A percentile compares a stretch with the other conserved stretches of the same genome.
These are phyloP conservation scores for Allobates femoralis DNA, from an alignment of 2,797 vertebrate genomes.

Conservation along the genomic window DNA sequence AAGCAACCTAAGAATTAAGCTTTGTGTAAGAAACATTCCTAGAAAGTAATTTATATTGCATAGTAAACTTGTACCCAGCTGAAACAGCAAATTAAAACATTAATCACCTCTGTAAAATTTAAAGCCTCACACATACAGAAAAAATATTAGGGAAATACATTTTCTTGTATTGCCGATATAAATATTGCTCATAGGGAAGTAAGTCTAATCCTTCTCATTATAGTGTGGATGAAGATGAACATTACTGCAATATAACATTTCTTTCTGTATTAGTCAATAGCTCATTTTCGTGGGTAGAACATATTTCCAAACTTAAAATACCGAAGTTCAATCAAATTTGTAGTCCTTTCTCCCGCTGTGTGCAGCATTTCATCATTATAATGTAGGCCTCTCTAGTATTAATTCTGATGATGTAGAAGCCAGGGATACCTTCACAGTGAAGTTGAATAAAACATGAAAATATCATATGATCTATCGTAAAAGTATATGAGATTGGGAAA, in stretches of 20 bases:
- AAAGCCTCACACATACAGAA: constrained; percentile 77
- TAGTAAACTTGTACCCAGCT: constrained; percentile 84
- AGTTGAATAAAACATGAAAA: constrained; percentile 14
- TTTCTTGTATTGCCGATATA: constrained; percentile 85
- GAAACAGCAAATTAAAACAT: constrained; percentile 87
- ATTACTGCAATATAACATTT: constrained; percentile 84
- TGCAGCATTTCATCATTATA: constrained; percentile 65
- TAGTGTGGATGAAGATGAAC: constrained; percentile 82
- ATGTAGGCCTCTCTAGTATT: constrained; percentile 71
- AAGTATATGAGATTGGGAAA: background rate
- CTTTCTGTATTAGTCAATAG: constrained; percentile 85
- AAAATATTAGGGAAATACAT: constrained; percentile 84
- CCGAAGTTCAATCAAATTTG: constrained; percentile 77
- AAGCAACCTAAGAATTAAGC: constrained; percentile 82
- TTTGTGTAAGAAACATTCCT: constrained; percentile 82
- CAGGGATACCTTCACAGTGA: background rate
- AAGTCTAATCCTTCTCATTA: constrained; percentile 85
- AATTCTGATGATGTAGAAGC: constrained; percentile 68
- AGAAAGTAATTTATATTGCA: constrained; percentile 84
- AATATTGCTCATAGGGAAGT: constrained; percentile 82
- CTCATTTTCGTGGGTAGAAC: constrained; percentile 82
- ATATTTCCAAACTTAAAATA: constrained; percentile 81
- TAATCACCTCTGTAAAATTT: constrained; percentile 85
- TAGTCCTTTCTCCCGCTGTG: constrained; percentile 69
- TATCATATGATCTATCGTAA: background rate